Evolutionary conservation across 1,140 invertebrate species (phyloP).

Genomic region (Mercenaria mercenaria): DNA sequence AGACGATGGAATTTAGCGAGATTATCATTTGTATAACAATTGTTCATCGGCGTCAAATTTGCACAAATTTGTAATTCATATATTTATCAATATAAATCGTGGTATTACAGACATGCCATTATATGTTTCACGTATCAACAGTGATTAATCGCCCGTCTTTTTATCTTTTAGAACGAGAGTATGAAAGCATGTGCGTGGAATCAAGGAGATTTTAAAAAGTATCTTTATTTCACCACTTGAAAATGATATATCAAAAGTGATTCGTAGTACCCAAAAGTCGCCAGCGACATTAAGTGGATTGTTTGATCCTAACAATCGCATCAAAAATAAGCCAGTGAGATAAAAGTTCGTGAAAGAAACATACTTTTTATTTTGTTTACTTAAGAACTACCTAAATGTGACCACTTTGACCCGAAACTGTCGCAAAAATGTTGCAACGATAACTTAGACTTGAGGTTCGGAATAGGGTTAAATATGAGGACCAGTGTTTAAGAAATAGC

Average conservation of each 20-base stretch:
- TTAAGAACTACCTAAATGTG: slow-evolving; percentile 1
- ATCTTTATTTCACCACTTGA: slow-evolving; percentile 47
- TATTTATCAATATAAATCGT: slow-evolving; percentile 46
- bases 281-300: slow-evolving; percentile 51
- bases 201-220: slow-evolving; percentile 56
- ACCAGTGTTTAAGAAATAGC: no score
- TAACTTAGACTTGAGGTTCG: background rate
- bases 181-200: slow-evolving; percentile 13
- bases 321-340: slow-evolving; percentile 2
- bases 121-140: slow-evolving; percentile 18
- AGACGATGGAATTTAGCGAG: slow-evolving; percentile 18
- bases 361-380: slow-evolving; percentile 1
- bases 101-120: slow-evolving; percentile 16
- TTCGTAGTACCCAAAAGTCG: slow-evolving; percentile 32
- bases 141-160: slow-evolving; percentile 45
- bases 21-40: slow-evolving; percentile 39
- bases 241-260: slow-evolving; percentile 55
- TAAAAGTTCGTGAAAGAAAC: slow-evolving; percentile 9
- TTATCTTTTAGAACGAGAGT: slow-evolving; percentile 7
- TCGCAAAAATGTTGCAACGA: background rate
- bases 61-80: slow-evolving; percentile 65
- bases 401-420: background rate
- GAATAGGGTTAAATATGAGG: no score
- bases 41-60: slow-evolving; percentile 49
- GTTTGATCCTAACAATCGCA: slow-evolving; percentile 42